These are phyloP conservation scores for Stenchaetothrips biformis DNA, from an alignment of 2,888 invertebrate genomes.

Conservation along the genomic window DNA sequence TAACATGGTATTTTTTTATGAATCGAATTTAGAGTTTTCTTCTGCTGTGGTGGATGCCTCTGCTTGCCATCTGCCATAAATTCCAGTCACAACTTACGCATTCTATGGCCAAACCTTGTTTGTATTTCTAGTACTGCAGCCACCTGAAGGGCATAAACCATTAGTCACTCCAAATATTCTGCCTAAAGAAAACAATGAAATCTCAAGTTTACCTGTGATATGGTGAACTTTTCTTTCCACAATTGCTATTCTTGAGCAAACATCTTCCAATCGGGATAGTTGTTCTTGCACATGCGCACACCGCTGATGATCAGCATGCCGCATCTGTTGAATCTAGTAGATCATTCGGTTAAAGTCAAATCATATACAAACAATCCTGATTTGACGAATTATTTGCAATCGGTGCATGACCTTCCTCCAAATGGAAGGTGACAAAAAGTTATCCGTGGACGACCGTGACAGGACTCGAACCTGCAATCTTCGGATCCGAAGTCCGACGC, in stretches of 20 bases:
- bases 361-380: too few species aligned
- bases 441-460: slow-evolving; percentile 58
- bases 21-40: background rate
- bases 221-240: slow-evolving; percentile 10
- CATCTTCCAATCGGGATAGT: background rate
- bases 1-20: background rate
- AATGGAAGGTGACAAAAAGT: background rate
- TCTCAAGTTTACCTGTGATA: background rate
- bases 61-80: too few species aligned
- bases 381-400: too few species aligned
- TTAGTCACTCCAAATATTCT: background rate
- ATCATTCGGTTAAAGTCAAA: background rate
- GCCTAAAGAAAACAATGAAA: background rate
- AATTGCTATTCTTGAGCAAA: background rate
- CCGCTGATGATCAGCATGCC: background rate
- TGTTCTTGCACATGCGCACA: background rate
- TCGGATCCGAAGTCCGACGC: slow-evolving; percentile 68
- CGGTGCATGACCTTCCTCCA: too few species aligned
- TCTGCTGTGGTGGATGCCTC: too few species aligned
- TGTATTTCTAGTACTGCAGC: background rate
- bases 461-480: slow-evolving; percentile 69
- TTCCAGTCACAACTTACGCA: too few species aligned
- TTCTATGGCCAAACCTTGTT: background rate
- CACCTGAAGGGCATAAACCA: background rate
- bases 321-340: background rate